phyloP scores from a whole-genome alignment of 2,888 invertebrate species.

The Archaeoteleia sp. region DNA sequence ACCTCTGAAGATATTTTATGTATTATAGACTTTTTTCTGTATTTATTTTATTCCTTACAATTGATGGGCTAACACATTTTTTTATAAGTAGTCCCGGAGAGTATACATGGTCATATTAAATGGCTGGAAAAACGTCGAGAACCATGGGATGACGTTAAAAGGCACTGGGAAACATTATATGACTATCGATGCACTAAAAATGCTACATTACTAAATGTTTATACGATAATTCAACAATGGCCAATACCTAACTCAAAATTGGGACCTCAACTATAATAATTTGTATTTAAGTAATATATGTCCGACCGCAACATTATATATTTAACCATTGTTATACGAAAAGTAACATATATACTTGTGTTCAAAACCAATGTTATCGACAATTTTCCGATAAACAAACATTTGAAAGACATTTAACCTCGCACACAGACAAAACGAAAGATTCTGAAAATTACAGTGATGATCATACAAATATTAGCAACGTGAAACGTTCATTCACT shows the following conservation, averaged over 20 bases:
- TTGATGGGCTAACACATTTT: neutral
- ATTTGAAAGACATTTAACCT: too few species aligned
- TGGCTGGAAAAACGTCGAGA: constrained; percentile 33
- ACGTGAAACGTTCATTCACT: too few species aligned
- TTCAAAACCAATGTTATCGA: too few species aligned
- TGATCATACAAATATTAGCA: too few species aligned
- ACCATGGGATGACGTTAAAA: constrained; percentile 45
- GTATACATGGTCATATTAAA: constrained; percentile 34
- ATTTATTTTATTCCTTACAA: neutral
- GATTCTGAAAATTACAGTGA: too few species aligned
- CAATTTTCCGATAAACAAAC: too few species aligned
- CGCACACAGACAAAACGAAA: too few species aligned
- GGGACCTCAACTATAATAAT: constrained; percentile 38
- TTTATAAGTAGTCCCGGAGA: neutral
- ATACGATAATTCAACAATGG: constrained; percentile 43
- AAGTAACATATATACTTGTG: too few species aligned
- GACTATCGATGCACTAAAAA: constrained; percentile 38
- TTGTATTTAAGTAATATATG: constrained; percentile 15
- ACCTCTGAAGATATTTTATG: constrained; percentile 19
- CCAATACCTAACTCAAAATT: constrained; percentile 44
- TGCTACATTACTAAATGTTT: constrained; percentile 23
- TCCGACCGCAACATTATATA: too few species aligned
- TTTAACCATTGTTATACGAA: too few species aligned
- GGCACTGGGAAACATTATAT: constrained; percentile 43
- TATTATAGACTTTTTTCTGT: neutral